Evolutionary conservation across 1,140 invertebrate species (phyloP).

Genomic region (Papilio aristodemus): DNA sequence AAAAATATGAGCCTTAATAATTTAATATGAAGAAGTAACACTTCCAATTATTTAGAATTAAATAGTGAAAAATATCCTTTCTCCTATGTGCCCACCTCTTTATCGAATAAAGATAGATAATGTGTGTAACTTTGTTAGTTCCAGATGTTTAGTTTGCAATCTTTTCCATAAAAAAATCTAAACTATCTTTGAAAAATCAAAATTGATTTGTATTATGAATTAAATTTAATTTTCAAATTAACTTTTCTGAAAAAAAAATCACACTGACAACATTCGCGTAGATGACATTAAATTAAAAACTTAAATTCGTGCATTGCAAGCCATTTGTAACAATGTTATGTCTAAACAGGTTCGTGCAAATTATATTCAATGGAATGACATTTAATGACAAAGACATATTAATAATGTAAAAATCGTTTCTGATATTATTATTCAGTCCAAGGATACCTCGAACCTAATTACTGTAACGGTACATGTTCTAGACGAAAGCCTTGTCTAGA

Average conservation of each 20-base stretch:
- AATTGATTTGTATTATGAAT: neutral
- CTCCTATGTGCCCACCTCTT: too few species aligned
- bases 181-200: neutral
- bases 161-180: too few species aligned
- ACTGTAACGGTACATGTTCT: neutral
- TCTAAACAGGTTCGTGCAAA: neutral
- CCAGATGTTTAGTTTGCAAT: too few species aligned
- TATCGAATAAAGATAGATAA: too few species aligned
- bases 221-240: too few species aligned
- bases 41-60: too few species aligned
- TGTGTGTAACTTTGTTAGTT: too few species aligned
- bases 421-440: constrained; percentile 13
- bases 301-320: neutral
- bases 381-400: neutral
- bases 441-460: constrained; percentile 22
- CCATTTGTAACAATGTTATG: neutral
- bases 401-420: constrained; percentile 2
- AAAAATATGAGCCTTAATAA: too few species aligned
- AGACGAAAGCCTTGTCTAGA: constrained; percentile 25
- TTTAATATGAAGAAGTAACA: too few species aligned
- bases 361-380: neutral
- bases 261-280: neutral
- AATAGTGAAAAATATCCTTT: too few species aligned
- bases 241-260: neutral
- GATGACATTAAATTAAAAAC: neutral